Evolutionary conservation across 2,888 invertebrate species (phyloP).

Genomic region (Ophion ellenae): DNA sequence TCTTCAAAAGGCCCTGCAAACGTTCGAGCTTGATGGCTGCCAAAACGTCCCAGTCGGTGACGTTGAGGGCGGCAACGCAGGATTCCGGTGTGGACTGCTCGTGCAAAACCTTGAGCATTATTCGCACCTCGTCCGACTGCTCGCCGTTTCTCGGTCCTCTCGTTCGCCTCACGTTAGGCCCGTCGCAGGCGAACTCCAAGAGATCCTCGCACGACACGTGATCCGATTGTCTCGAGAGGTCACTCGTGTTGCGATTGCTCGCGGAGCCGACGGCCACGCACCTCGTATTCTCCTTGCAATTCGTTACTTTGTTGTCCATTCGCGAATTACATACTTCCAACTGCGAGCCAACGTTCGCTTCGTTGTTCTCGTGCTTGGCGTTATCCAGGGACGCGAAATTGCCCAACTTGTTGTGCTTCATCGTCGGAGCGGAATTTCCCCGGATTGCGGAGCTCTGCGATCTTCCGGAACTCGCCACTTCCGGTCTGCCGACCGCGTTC

Average conservation of each 20-base stretch:
- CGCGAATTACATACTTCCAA: conserved; percentile 38
- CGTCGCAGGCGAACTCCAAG: conserved; percentile 93
- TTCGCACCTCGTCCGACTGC: conserved; percentile 95
- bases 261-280: not conserved
- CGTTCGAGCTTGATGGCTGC: conserved; percentile 93
- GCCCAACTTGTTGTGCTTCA: conserved; percentile 42
- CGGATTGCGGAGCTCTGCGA: conserved; percentile 47
- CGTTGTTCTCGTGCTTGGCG: conserved; percentile 45
- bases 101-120: conserved; percentile 93
- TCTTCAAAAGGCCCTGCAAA: conserved; percentile 85
- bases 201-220: conserved; percentile 96
- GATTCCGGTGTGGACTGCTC: conserved; percentile 87
- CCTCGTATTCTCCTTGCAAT: conserved; percentile 54
- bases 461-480: conserved; percentile 32
- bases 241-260: conserved; percentile 68
- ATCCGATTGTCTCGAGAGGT: conserved; percentile 85
- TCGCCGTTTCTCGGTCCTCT: conserved; percentile 90
- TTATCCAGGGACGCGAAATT: conserved; percentile 38
- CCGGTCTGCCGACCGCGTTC: conserved; percentile 29
- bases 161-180: conserved; percentile 88
- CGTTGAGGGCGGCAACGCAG: conserved; percentile 92
- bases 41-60: conserved; percentile 95
- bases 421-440: conserved; percentile 37
- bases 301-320: conserved; percentile 15
- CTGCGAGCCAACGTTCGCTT: conserved; percentile 33